Evolutionary conservation across 2,797 vertebrate species (phyloP).

Genomic region (Philypnodon macrostomus): DNA sequence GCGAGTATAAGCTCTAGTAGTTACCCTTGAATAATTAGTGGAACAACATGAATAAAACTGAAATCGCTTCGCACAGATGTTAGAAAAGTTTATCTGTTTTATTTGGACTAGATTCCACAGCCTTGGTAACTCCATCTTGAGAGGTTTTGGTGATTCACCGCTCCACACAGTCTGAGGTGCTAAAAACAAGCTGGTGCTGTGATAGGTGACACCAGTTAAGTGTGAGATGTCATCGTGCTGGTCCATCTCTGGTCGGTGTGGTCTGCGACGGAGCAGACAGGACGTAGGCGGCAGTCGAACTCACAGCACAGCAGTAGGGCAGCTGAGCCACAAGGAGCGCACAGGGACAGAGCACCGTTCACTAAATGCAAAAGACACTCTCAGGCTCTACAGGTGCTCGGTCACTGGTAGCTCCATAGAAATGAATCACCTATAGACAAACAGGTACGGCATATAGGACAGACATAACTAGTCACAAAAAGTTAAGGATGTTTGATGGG

Average conservation of each 20-base stretch:
- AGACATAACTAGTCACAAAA: no score
- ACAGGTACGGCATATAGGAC: no score
- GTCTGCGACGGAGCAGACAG: conserved; percentile 54
- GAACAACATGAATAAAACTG: no score
- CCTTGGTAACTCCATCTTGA: conserved; percentile 16
- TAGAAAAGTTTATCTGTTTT: no score
- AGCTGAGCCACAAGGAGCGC: conserved; percentile 58
- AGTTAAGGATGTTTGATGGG: no score
- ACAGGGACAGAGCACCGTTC: conserved; percentile 41
- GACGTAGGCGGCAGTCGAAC: conserved; percentile 63
- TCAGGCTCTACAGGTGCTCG: conserved; percentile 48
- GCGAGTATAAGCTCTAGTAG: no score
- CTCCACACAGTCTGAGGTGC: conserved; percentile 41
- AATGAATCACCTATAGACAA: no score
- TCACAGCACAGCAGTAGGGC: conserved; percentile 53
- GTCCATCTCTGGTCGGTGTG: conserved; percentile 42
- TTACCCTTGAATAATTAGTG: no score
- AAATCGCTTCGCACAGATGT: no score
- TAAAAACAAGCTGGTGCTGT: conserved; percentile 56
- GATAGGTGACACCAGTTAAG: conserved; percentile 54
- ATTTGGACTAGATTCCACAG: not conserved
- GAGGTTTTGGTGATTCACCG: conserved; percentile 23
- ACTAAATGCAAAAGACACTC: conserved; percentile 43
- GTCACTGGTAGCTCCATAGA: conserved; percentile 35
- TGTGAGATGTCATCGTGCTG: conserved; percentile 50